Conservation (phyloP, 2,888 invertebrate genomes). For the Drosophila limbata region DNA sequence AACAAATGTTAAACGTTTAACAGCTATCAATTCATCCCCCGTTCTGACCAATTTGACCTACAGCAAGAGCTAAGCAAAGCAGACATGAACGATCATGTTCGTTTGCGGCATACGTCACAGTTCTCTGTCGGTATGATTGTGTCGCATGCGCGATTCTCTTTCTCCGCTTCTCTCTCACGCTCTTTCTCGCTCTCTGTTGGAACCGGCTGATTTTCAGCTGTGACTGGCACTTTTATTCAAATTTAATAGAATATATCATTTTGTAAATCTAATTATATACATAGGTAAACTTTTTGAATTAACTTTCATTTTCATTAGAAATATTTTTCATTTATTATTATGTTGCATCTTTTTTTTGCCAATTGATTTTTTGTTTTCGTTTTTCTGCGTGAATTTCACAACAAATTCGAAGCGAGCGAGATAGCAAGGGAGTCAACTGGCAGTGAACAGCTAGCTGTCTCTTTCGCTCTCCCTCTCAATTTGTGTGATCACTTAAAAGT, state of each 20-base stretch:
- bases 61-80: slow-evolving; percentile 1
- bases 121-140: neutral
- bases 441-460: slow-evolving; percentile 18
- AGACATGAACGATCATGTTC: slow-evolving; percentile 59
- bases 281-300: neutral
- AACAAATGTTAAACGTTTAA: neutral
- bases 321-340: slow-evolving; percentile 11
- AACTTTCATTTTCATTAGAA: neutral
- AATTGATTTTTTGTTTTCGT: slow-evolving; percentile 6
- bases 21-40: slow-evolving; percentile 8
- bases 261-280: neutral
- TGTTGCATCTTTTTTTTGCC: neutral
- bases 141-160: slow-evolving; percentile 17
- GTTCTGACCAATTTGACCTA: slow-evolving; percentile 6
- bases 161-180: slow-evolving; percentile 8
- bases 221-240: neutral
- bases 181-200: neutral
- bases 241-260: neutral
- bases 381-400: slow-evolving; percentile 66
- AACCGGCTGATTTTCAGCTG: slow-evolving; percentile 29
- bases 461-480: slow-evolving; percentile 27
- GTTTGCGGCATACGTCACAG: slow-evolving; percentile 17
- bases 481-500: slow-evolving; percentile 37
- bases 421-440: slow-evolving; percentile 14
- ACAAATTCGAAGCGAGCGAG: slow-evolving; percentile 45